Base-by-base conservation (phyloP, 2,113 vertebrate genomes). In the Speoplatyrhinus poulsoni region DNA sequence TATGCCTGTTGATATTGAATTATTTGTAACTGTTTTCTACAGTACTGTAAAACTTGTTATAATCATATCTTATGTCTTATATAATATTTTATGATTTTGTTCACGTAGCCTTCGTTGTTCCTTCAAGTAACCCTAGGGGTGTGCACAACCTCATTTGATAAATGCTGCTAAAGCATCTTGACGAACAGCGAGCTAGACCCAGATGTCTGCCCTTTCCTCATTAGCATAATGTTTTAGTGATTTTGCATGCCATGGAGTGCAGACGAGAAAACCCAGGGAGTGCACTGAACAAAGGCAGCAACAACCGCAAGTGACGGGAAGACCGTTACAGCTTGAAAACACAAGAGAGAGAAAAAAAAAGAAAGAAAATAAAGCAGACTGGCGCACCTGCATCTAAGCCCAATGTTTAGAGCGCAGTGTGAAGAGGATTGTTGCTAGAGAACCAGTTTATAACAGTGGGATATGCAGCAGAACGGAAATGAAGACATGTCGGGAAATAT, bases 281-380 rank as follows among this genome's bases (percentile, higher is more conserved):
- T 81, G 82, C 53, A 12, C 10, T 73, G 82, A 73, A 89, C 90
- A 92, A 90, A 85, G 92, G 87, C 85, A 80, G 76, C 82, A 83
- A 82, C 84, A 91, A 92, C 91, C 89, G 89, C 91, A 80, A 90
- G 87, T 85, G 88, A 74, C 87, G 90, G 82, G 81, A 84, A 90
- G 81, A 90, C 88, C 87, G 88, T 89, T 92, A 89, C 67, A 67
- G 87, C 82, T 87, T 71, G 77, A 88, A 87, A 90, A 91, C 85
- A 91, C 79, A 83, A 71, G 80, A 26, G 6, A 9, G 16, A 54
- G 16, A 83, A 83, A 88, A 85, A 90, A 80, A 73, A 41, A 41
- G 36, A 41, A 41, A 41, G 36, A 41, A 41, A 41, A 5, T 5
- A 41, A 41, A 41, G 7, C 36, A 41, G 36, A 41, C 36, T 41